These are phyloP conservation scores for Tragulus kanchil DNA, from an alignment of 2,113 vertebrate species.

Conservation along the genomic window DNA sequence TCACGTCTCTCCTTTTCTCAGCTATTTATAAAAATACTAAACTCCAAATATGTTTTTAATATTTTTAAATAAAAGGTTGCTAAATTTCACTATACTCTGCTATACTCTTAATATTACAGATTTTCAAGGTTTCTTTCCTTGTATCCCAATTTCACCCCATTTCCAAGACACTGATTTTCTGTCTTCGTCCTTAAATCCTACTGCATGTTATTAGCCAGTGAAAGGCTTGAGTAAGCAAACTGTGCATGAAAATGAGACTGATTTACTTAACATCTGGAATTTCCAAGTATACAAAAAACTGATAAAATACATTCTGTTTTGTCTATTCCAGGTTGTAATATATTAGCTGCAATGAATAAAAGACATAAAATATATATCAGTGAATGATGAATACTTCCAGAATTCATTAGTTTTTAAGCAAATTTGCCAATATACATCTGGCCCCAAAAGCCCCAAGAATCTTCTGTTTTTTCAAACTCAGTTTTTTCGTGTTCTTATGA, in stretches of 20 bases:
- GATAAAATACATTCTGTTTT: neutral
- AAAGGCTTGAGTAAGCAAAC: neutral
- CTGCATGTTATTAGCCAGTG: neutral
- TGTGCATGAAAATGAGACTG: neutral
- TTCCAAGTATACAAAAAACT: neutral
- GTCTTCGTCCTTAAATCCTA: slow-evolving; percentile 11
- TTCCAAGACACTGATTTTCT: neutral
- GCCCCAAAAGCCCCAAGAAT: neutral
- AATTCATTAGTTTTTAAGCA: neutral
- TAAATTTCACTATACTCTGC: slow-evolving; percentile 3
- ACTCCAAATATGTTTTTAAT: neutral
- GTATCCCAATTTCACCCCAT: neutral
- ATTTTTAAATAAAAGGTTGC: neutral
- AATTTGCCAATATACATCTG: slow-evolving; percentile 47
- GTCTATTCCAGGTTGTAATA: neutral
- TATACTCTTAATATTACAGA: neutral
- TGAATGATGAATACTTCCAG: neutral
- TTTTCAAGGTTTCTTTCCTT: neutral
- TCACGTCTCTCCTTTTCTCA: too few relatives aligned
- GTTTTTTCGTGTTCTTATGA: neutral
- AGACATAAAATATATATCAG: neutral
- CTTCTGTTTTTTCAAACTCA: slow-evolving; percentile 7
- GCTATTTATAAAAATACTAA: slow-evolving; percentile 28
- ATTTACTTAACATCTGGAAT: neutral
- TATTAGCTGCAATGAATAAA: slow-evolving; percentile 11